Base-by-base conservation (phyloP, 2,797 vertebrate genomes). In the Darevskia mixta region DNA sequence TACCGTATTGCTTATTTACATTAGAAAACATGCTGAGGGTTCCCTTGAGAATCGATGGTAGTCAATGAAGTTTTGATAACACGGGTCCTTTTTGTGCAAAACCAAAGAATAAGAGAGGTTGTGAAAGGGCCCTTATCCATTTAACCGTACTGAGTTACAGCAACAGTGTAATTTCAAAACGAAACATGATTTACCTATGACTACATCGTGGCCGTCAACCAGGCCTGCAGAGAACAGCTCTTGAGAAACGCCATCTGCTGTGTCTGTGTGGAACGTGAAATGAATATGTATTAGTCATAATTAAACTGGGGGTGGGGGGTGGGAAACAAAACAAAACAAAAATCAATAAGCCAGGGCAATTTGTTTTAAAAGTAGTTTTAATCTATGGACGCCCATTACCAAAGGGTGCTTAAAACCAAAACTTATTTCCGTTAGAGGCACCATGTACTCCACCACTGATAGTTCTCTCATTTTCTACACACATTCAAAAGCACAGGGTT, bases 191-290 rank as follows among this genome's bases (percentile, higher is more conserved):
- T 98, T 99, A 99, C 99, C 99, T 96, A 99, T 97, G 95, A 98
- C 97, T 95, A 99, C 98, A 96, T 99, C 99, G 45, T 97, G 98
- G 88, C 98, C 98, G 86, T 98, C 98, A 95, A 99, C 99, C 92
- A 99, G 97, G 95, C 99, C 99, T 85, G 99, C 99, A 32, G 99
- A 99, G 97, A 98, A 98, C 94, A 99, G 97, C 95, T 99, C 99
- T 97, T 99, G 99, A 96, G 99, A 99, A 96, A 99, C 99, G 7
- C 99, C 99, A 91, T 99, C 98, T 95, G 99, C 98, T 7, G 99
- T 99, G 96, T 99, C 98, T 99, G 96, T 95, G 88, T 96, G 95
- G 96, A 89, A 96, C 90, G 94, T 92, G 91, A 96, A 96, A 97
- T 88, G 89, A 97, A 67, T 90, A 96, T 78, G 87, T 87, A 93